Evolutionary conservation across 2,888 invertebrate species (phyloP).

Genomic region (Carabus problematicus): DNA sequence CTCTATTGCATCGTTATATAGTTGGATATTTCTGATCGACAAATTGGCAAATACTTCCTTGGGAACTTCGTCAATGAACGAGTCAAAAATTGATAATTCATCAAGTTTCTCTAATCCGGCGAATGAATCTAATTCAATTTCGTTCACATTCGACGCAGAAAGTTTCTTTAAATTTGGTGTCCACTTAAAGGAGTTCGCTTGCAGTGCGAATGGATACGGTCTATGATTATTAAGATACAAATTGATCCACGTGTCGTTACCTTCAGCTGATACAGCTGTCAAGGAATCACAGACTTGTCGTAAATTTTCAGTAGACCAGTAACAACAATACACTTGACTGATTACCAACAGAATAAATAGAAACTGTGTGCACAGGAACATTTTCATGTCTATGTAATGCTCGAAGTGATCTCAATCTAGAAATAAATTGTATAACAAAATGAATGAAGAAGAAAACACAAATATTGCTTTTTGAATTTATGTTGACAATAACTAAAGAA

Average conservation of each 20-base stretch:
- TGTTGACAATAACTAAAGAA: too few relatives aligned
- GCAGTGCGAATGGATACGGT: neutral
- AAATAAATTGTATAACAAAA: too few relatives aligned
- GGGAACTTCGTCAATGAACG: neutral
- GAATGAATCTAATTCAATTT: neutral
- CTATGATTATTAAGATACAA: neutral
- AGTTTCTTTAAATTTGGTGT: neutral
- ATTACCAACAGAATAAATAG: neutral
- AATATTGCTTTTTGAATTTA: too few relatives aligned
- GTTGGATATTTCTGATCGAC: neutral
- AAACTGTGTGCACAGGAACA: too few relatives aligned
- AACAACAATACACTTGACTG: neutral
- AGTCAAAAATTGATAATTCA: neutral
- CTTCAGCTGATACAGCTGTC: neutral
- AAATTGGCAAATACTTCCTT: neutral
- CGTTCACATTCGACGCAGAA: neutral
- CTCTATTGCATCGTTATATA: neutral
- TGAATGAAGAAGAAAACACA: too few relatives aligned
- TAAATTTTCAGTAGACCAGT: neutral
- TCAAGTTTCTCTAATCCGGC: neutral
- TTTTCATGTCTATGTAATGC: too few relatives aligned
- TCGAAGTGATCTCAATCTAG: too few relatives aligned
- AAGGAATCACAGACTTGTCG: neutral
- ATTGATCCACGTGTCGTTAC: neutral
- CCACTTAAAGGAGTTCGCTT: conserved; percentile 2